Evolutionary conservation across 2,888 invertebrate genomes (phyloP).

Genomic region (Eristalinus sepulchralis): DNA sequence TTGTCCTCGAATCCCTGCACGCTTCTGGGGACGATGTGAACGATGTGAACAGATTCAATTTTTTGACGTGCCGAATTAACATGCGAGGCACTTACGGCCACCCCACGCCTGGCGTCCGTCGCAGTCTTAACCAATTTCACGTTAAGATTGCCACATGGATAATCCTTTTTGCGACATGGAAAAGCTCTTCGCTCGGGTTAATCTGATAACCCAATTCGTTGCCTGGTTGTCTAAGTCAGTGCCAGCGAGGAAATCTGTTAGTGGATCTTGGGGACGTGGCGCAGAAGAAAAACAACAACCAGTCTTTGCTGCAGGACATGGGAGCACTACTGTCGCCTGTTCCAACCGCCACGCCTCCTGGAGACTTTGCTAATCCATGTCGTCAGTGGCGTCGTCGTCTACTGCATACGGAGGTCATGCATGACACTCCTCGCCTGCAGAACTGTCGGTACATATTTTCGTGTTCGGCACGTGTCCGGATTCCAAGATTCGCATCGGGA

Average conservation of each 20-base stretch:
- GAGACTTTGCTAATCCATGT: background rate
- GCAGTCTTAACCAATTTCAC: constrained; percentile 36
- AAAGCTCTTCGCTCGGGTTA: constrained; percentile 43
- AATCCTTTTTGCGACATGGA: constrained; percentile 54
- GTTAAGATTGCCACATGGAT: constrained; percentile 47
- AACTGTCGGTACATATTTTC: background rate
- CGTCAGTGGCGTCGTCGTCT: background rate
- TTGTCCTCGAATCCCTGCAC: background rate
- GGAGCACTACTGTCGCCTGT: background rate
- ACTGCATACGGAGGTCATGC: background rate
- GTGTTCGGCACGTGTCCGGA: background rate
- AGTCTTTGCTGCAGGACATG: too few species aligned
- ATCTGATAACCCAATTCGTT: constrained; percentile 53
- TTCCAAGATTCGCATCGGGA: background rate
- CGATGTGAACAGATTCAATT: background rate
- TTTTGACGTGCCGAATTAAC: background rate
- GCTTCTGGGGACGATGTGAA: background rate
- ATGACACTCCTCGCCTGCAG: background rate
- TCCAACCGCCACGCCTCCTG: background rate
- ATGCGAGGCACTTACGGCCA: background rate
- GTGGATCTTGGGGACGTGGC: background rate
- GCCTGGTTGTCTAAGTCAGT: background rate
- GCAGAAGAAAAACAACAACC: background rate
- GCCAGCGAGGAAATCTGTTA: background rate
- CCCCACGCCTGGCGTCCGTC: background rate